Evolutionary conservation across 1,140 invertebrate genomes (phyloP).

Genomic region (Diabrotica virgifera): DNA sequence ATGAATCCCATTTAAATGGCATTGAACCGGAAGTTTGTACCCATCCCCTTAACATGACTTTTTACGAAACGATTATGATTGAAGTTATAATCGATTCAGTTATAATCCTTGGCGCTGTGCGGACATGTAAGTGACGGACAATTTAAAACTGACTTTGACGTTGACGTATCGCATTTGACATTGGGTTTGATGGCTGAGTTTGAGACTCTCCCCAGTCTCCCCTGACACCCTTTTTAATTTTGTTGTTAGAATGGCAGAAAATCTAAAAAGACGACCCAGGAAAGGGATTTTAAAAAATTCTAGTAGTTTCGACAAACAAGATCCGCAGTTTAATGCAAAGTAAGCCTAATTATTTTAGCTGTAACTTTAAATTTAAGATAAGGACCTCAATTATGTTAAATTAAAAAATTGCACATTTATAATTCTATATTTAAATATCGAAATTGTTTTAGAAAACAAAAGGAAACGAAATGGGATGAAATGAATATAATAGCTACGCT

Average conservation of each 20-base stretch:
- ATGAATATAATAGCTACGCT: slow-evolving; percentile 98
- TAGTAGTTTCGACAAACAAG: slow-evolving; percentile 78
- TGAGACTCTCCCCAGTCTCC: no score
- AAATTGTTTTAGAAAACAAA: slow-evolving; percentile 57
- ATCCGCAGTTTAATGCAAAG: slow-evolving; percentile 50
- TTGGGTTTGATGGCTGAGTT: neutral
- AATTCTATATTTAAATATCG: slow-evolving; percentile 3
- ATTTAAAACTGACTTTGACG: neutral
- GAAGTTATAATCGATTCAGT: no score
- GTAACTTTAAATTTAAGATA: neutral
- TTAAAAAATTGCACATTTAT: neutral
- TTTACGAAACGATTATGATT: no score
- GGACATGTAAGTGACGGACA: no score
- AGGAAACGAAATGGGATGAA: slow-evolving; percentile 96
- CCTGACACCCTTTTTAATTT: slow-evolving; percentile 10
- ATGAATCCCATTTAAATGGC: no score
- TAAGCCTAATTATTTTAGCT: slow-evolving; percentile 22
- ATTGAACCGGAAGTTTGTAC: no score
- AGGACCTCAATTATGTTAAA: neutral
- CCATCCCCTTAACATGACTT: no score
- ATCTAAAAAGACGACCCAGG: slow-evolving; percentile 66
- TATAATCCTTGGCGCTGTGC: no score
- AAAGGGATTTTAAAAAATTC: slow-evolving; percentile 92
- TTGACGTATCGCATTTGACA: slow-evolving; percentile 4
- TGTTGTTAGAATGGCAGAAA: slow-evolving; percentile 44